Base-by-base conservation (phyloP, 2,113 vertebrate species). In the Aythya baeri region DNA sequence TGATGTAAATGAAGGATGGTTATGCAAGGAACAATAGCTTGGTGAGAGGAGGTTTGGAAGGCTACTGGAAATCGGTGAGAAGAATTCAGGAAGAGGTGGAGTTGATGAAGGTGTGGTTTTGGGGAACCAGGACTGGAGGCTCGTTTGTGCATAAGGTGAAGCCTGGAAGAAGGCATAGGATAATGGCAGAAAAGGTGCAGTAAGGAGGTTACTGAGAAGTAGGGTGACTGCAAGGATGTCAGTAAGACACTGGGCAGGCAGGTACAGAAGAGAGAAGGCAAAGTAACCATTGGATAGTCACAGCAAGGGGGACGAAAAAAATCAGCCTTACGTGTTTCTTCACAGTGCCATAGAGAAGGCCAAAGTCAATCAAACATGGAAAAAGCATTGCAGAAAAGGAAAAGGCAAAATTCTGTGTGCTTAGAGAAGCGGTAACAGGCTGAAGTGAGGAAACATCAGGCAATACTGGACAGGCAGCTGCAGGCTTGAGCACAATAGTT, bases 41-140 rank as follows among this genome's bases (percentile, higher is more conserved):
- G 61, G 70, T 76, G 34, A 88, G 90, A 75, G 83, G 44, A 95
- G 32, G 83, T 95, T 81, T 82, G 58, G 70, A 72, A 86, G 13
- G 85, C 61, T 80, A 11, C 38, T 83, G 72, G 72, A 12, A 78
- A 83, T 78, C 10, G 7, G 52, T 78, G 83, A 49, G n/a, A 68
- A 63, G 36, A 81, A 36, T 44, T 68, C 43, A n/a, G 70, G 17
- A 90, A 52, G 32, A 90, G 41, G 32, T 36, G 18, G 32, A 36
- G 72, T 88, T 86, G 73, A 34, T 79, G 49, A 66, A 91, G 61
- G n/a, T 1, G 8, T 29, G 31, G 13, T 41, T 89, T 92, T 77
- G 68, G 79, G 82, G 84, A 88, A 49, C 46, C 31, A 16, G 12
- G 43, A 6, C 27, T 58, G 58, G 44, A 49, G 0, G 1, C 29